phyloP scores from a whole-genome alignment of 2,113 vertebrate species.

The Antechinus flavipes region DNA sequence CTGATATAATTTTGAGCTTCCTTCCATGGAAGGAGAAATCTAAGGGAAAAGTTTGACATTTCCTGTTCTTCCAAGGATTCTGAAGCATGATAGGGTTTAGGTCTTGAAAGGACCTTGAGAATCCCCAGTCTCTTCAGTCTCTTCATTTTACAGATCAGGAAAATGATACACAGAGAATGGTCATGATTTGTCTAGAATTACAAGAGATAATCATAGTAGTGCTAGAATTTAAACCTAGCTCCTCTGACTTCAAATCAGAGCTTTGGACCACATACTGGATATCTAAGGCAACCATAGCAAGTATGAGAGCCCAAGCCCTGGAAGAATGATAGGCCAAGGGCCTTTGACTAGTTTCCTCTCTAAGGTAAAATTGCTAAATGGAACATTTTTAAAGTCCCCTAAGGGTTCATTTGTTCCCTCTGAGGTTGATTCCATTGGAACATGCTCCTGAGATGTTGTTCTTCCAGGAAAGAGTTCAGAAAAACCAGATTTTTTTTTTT shows the following conservation, averaged over 20 bases:
- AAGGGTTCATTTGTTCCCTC: neutral
- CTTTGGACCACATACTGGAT: neutral
- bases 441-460: neutral
- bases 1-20: neutral
- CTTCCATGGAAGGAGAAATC: neutral
- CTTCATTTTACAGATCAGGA: neutral
- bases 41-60: neutral
- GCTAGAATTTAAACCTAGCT: neutral
- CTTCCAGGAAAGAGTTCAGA: conserved; percentile 2
- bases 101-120: neutral
- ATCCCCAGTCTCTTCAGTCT: neutral
- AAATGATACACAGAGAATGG: neutral
- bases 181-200: neutral
- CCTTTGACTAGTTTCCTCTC: conserved; percentile 24
- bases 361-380: neutral
- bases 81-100: neutral
- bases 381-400: neutral
- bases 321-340: neutral
- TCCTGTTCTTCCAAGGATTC: neutral
- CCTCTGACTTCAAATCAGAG: neutral
- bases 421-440: neutral
- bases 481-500: neutral
- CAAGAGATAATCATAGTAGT: neutral
- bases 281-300: neutral
- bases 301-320: neutral